These are phyloP conservation scores for Clamator glandarius DNA, from an alignment of 2,797 vertebrate species.

Conservation along the genomic window DNA sequence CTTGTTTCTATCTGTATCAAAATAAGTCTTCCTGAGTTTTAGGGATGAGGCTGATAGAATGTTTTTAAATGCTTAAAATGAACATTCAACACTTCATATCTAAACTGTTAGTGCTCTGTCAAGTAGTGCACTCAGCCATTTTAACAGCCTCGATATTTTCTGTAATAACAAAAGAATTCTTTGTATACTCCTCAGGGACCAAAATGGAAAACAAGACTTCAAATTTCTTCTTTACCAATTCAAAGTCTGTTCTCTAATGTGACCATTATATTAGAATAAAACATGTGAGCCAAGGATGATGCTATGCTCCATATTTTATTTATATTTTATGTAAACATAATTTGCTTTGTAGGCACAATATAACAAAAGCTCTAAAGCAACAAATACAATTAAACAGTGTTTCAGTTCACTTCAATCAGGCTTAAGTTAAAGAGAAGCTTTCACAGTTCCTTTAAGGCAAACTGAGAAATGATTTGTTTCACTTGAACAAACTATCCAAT, in stretches of 20 bases:
- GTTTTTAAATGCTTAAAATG: not conserved
- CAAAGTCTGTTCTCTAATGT: not conserved
- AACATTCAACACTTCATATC: not conserved
- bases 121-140: not conserved
- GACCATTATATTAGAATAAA: slow-evolving; percentile 2
- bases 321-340: slow-evolving; percentile 90
- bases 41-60: not conserved
- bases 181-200: not conserved
- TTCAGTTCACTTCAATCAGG: slow-evolving; percentile 78
- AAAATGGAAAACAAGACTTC: slow-evolving; percentile 7
- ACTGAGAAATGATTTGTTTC: slow-evolving; percentile 74
- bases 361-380: slow-evolving; percentile 90
- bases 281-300: slow-evolving; percentile 53
- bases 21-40: not conserved
- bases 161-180: not conserved
- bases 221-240: not conserved
- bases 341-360: slow-evolving; percentile 88
- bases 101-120: not conserved
- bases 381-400: slow-evolving; percentile 84
- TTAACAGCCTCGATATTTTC: not conserved
- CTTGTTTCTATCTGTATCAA: not conserved
- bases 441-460: slow-evolving; percentile 83
- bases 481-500: slow-evolving; percentile 59
- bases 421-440: slow-evolving; percentile 78
- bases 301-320: slow-evolving; percentile 93